phyloP scores from a whole-genome alignment of 2,113 vertebrate species.

The Gasterosteus nipponicus region DNA sequence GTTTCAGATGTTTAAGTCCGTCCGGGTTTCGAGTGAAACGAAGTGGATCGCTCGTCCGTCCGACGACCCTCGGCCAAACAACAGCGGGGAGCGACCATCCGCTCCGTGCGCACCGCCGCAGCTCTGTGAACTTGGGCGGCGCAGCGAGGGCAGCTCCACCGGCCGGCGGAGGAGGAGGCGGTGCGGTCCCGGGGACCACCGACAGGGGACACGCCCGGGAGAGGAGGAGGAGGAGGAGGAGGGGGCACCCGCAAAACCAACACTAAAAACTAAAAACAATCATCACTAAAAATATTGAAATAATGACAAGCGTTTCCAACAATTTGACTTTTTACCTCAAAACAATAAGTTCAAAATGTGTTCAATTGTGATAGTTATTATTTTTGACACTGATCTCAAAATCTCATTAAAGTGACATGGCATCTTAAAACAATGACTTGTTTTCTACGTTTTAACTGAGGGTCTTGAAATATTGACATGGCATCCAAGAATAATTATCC shows the following conservation, averaged over 20 bases:
- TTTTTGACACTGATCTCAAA: too few relatives aligned
- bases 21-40: background rate
- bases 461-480: background rate
- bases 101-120: conserved; percentile 39
- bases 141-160: conserved; percentile 38
- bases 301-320: too few relatives aligned
- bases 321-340: background rate
- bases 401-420: background rate
- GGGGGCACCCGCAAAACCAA: too few relatives aligned
- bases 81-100: background rate
- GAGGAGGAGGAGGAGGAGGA: too few relatives aligned
- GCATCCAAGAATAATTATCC: background rate
- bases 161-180: conserved; percentile 6
- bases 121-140: conserved; percentile 53
- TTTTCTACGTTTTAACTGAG: background rate
- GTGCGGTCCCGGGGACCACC: conserved; percentile 10
- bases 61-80: conserved; percentile 17
- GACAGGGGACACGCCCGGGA: background rate
- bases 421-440: too few relatives aligned
- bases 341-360: background rate
- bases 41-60: conserved; percentile 3
- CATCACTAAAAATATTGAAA: too few relatives aligned
- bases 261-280: too few relatives aligned
- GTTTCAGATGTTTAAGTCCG: background rate
- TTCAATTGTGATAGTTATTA: too few relatives aligned